Evolutionary conservation across 2,888 invertebrate genomes (phyloP).

Genomic region (Erynnis tages): DNA sequence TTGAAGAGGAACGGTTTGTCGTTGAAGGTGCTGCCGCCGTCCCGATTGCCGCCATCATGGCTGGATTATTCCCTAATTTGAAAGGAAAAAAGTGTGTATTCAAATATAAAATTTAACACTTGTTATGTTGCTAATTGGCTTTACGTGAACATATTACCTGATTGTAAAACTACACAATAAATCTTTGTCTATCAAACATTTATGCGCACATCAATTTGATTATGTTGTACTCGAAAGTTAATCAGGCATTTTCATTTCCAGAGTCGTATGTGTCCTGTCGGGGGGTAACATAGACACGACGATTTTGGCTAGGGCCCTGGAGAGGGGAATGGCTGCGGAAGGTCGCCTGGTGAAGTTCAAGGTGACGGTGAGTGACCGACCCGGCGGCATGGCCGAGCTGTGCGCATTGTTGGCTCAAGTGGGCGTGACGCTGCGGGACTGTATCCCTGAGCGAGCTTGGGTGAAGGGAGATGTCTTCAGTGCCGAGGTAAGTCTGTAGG

Average conservation of each 20-base stretch:
- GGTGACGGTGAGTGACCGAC: slow-evolving; percentile 88
- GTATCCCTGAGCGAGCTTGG: slow-evolving; percentile 97
- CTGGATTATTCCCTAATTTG: slow-evolving; percentile 89
- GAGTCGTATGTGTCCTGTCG: slow-evolving; percentile 90
- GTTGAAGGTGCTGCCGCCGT: slow-evolving; percentile 94
- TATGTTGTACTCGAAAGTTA: no score
- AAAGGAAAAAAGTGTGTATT: slow-evolving; percentile 88
- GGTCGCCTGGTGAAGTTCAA: slow-evolving; percentile 84
- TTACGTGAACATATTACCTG: no score
- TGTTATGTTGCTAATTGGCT: no score
- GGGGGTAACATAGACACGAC: slow-evolving; percentile 97
- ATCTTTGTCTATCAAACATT: no score
- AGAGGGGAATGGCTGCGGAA: slow-evolving; percentile 94
- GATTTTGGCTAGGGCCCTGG: slow-evolving; percentile 91
- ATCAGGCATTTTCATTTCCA: no score
- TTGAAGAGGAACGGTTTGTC: slow-evolving; percentile 92
- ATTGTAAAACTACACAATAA: no score
- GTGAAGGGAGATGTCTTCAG: slow-evolving; percentile 92
- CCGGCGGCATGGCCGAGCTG: slow-evolving; percentile 93
- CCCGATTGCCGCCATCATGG: slow-evolving; percentile 89
- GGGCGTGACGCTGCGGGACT: slow-evolving; percentile 94
- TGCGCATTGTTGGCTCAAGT: slow-evolving; percentile 86
- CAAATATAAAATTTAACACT: no score
- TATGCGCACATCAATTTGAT: no score
- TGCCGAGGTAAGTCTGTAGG: slow-evolving; percentile 54